Conservation (phyloP, 1,140 invertebrate genomes). For the Homarus americanus region DNA sequence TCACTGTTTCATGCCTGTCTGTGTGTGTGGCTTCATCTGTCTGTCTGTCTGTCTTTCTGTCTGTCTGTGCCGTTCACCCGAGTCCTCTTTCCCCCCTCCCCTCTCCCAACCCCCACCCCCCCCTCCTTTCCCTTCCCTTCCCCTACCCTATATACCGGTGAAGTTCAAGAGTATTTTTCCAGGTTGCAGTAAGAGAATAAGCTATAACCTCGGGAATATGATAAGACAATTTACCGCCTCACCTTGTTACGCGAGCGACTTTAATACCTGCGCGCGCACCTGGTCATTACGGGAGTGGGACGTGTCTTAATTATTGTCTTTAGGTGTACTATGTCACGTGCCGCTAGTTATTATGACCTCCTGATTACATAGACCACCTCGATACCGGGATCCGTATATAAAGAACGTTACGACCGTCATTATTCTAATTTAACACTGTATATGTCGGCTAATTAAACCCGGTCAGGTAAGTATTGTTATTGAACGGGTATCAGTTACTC, state of each 20-base stretch:
- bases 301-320: not conserved
- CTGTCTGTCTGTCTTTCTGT: no score
- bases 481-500: not conserved
- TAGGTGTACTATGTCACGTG: not conserved
- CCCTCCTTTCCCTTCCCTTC: no score
- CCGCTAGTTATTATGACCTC: not conserved
- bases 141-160: no score
- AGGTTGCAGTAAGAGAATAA: no score
- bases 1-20: no score
- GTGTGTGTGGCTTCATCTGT: no score
- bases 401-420: not conserved
- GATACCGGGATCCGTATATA: not conserved
- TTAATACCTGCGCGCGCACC: not conserved
- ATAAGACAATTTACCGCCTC: not conserved
- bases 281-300: conserved; percentile 3
- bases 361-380: not conserved
- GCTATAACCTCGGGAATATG: not conserved
- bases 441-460: not conserved
- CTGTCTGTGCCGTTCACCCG: no score
- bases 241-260: not conserved
- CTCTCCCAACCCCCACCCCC: no score
- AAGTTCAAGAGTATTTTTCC: no score
- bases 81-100: no score
- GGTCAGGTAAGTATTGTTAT: not conserved
- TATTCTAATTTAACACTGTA: not conserved